Base-by-base conservation (phyloP, 92 coral and sea anemone species). In the Plumapathes pennacea region DNA sequence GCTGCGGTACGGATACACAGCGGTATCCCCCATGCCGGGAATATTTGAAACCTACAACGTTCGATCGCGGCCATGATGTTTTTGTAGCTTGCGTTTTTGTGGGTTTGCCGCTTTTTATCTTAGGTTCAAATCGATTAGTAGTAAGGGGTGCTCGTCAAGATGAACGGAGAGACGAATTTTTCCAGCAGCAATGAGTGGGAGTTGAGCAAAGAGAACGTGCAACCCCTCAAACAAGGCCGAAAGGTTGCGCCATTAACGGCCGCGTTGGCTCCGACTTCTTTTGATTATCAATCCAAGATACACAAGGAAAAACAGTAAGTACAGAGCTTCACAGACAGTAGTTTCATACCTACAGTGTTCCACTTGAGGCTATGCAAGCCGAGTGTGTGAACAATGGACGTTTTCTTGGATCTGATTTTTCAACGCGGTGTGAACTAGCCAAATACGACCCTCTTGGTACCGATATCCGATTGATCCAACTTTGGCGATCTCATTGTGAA, bases 171-270 rank as follows among this genome's bases (percentile, higher is more conserved):
- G 46, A 49, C 77, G 18, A 68, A 82, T 64, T 52, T 81, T 48
- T 51, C 69, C 38, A 51, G 72, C 29, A 59, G 85, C n/a, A 91
- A 77, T 25, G 97, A 91, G 66, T 91, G 97, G 97, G 97, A 91
- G 48, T 64, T 91, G 39, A 87, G 97, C 67, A 91, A 91, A 64
- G 97, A 91, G 76, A 91, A 91, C 46, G 95, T 91, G 9, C 96
- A 87, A 51, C 97, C 97, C 32, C 61, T 83, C 57, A 91, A 91
- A 72, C 83, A 73, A 62, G 97, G 97, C 7, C 71, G 97, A 66
- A 91, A 88, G 73, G 60, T 91, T 58, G 90, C 97, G 60, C 79
- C 81, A 53, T 67, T 91, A 43, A 79, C 82, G 15, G 91, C 89
- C 23, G 97, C 96, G 18, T 71, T 91, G 38, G 88, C 89, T 25